phyloP scores from a whole-genome alignment of 2,113 vertebrate genomes.

The Dipodomys ordii region DNA sequence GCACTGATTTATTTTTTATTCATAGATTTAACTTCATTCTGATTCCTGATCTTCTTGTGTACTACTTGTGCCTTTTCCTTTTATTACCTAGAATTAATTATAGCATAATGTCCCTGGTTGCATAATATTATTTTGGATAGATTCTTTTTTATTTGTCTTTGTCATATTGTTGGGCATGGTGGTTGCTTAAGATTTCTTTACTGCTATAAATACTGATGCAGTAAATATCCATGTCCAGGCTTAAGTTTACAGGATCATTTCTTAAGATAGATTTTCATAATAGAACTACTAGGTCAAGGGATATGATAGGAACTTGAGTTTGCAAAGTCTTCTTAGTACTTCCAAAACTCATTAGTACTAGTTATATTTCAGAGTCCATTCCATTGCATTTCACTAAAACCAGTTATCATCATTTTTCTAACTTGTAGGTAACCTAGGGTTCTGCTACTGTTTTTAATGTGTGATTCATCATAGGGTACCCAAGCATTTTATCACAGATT shows the following conservation, averaged over 20 bases:
- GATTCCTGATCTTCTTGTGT: conserved; percentile 42
- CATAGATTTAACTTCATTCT: conserved; percentile 26
- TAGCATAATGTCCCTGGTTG: neutral
- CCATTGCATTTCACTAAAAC: neutral
- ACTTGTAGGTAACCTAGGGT: neutral
- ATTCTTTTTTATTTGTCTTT: conserved; percentile 28
- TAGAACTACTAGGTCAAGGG: neutral
- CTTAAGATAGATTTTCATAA: neutral
- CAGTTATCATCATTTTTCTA: neutral
- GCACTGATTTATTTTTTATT: neutral
- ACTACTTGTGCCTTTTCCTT: neutral
- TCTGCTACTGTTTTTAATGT: neutral
- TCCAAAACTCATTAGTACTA: neutral
- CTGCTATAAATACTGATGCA: neutral
- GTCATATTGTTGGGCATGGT: neutral
- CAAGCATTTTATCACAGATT: neutral
- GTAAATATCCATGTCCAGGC: conserved; percentile 8
- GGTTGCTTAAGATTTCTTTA: neutral
- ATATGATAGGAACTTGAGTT: neutral
- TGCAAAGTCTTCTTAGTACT: neutral
- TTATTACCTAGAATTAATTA: conserved; percentile 36
- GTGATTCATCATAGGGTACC: neutral
- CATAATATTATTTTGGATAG: conserved; percentile 51
- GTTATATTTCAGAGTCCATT: neutral
- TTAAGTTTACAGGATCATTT: conserved; percentile 16